A percentile compares a stretch with the other conserved stretches of the same genome.
phyloP scores from a whole-genome alignment of 2,888 invertebrate species.

The Helobdella robusta region DNA sequence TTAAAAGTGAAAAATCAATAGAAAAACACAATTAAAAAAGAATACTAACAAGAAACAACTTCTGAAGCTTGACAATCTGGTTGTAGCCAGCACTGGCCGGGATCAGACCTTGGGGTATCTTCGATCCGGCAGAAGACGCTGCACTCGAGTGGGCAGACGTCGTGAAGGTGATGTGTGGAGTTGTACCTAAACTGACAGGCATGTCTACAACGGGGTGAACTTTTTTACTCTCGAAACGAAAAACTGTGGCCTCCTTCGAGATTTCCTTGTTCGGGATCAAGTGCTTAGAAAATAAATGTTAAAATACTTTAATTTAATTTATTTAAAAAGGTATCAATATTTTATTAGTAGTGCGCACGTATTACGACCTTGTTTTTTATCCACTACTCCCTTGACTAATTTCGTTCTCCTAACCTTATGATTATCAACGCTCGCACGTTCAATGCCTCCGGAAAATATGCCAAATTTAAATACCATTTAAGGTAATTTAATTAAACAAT shows the following conservation, averaged over 20 bases:
- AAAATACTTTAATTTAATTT: too few relatives aligned
- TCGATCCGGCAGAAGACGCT: not conserved
- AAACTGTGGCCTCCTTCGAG: conserved; percentile 1
- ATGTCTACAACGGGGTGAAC: conserved; percentile 17
- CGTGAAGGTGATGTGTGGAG: not conserved
- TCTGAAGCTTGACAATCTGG: conserved; percentile 20
- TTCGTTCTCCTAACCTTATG: too few relatives aligned
- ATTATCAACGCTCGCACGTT: too few relatives aligned
- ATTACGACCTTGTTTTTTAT: too few relatives aligned
- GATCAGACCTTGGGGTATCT: conserved; percentile 7
- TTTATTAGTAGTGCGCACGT: too few relatives aligned
- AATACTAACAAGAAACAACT: conserved; percentile 4
- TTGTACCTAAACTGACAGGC: not conserved
- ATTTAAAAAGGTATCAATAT: too few relatives aligned
- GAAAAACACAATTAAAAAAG: conserved; percentile 4
- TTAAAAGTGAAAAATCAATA: not conserved
- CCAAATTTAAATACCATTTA: conserved; percentile 20
- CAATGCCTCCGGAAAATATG: conserved; percentile 14
- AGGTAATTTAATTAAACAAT: too few relatives aligned
- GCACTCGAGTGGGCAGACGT: not conserved
- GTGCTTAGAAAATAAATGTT: too few relatives aligned
- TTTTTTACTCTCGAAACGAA: conserved; percentile 24
- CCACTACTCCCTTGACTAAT: too few relatives aligned
- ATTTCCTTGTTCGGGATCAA: too few relatives aligned
- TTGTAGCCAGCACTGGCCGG: conserved; percentile 17